Evolutionary conservation across 2,797 vertebrate species (phyloP).

Genomic region (Pipistrellus kuhlii): DNA sequence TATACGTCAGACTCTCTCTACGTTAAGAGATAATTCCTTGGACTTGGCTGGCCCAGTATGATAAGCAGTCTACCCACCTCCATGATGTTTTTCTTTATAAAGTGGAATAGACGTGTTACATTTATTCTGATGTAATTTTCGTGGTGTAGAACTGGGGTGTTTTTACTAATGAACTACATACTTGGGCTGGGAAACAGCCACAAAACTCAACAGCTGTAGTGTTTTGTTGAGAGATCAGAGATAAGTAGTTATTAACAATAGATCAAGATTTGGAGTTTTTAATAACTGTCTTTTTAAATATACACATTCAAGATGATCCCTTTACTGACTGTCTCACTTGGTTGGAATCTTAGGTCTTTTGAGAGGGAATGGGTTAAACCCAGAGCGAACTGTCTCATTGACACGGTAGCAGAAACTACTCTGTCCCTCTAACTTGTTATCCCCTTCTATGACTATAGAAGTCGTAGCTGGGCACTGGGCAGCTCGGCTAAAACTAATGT

Average conservation of each 20-base stretch:
- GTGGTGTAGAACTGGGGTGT: background rate
- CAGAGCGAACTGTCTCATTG: background rate
- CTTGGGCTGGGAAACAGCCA: background rate
- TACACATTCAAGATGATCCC: background rate
- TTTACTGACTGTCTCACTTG: background rate
- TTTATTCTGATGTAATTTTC: conserved; percentile 25
- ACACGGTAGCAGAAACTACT: background rate
- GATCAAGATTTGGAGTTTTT: background rate
- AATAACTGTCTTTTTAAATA: background rate
- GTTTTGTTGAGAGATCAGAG: background rate
- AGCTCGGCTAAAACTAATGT: background rate
- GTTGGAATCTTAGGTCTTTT: background rate
- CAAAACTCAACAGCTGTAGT: background rate
- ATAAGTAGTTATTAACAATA: background rate
- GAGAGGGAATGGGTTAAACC: background rate
- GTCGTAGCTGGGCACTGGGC: background rate
- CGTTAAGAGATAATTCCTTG: background rate
- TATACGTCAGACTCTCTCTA: background rate
- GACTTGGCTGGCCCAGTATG: background rate
- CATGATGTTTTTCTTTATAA: conserved; percentile 1
- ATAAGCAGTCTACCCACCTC: background rate
- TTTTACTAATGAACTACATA: background rate
- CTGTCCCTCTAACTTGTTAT: background rate
- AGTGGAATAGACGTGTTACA: background rate
- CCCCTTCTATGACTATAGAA: background rate